Evolutionary conservation across 2,797 vertebrate genomes (phyloP), one percentile per base, ranked within the genome.

Genomic region (Aselliscus stoliczkanus): DNA sequence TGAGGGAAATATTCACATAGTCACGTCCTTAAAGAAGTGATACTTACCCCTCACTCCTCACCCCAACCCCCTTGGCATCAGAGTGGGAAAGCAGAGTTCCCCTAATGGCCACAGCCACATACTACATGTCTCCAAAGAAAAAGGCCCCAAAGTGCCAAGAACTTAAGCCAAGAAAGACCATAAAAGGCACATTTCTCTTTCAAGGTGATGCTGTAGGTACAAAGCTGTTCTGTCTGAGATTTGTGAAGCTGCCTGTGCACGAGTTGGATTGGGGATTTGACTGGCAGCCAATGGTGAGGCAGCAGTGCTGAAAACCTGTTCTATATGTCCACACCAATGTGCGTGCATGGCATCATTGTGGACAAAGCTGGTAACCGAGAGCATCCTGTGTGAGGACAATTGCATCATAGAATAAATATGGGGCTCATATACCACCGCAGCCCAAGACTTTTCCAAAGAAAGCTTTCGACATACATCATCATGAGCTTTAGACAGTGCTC

Each of bases 171-270:
- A 96, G 85, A 97, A 67, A 76, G 92, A 77, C 88, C 79, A 84
- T 70, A 72, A 94, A 93, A 52, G 7, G 42, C 37, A 7, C 50
- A 69, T 82, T 97, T 88, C 86, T 97, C 64, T 93, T 84, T 96
- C 50, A 84, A 88, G 73, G 60, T 95, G 62, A 87, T 50, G 92
- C 39, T 77, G 65, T n/a, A 5, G 34, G 75, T 23, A 97, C 86
- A 97, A 92, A 96, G 96, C 90, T 34, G 25, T 82, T 97, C 97
- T 96, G 97, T 97, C 60, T 95, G 88, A 79, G 79, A 52, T 76
- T 77, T 97, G 79, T 94, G 76, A 95, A 97, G 88, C 50, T 85
- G 76, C 75, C 89, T 93, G 95, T 92, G 62, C 85, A 62, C 27
- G 23, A 56, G 65, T 8, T 86, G 88, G 90, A 60, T 52, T 93